A percentile compares a stretch with the other conserved stretches of the same genome.
phyloP scores from a whole-genome alignment of 2,113 vertebrate species.

The Protomyctophum bolini region DNA sequence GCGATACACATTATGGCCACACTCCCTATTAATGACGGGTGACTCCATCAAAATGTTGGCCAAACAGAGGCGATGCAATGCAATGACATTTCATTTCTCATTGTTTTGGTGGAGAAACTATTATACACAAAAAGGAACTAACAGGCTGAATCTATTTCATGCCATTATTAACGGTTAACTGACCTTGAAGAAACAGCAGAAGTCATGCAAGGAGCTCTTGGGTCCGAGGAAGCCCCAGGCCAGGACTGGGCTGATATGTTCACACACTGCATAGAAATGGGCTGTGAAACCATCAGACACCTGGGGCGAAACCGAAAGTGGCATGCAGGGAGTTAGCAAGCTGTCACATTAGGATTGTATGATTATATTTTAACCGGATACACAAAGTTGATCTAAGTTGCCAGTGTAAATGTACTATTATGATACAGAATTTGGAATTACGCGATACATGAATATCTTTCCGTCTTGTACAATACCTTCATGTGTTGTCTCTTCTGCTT shows the following conservation, averaged over 20 bases:
- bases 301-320: slow-evolving; percentile 61
- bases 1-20: too few relatives aligned
- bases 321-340: background rate
- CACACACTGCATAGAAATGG: slow-evolving; percentile 94
- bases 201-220: slow-evolving; percentile 89
- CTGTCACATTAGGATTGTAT: background rate
- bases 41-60: too few relatives aligned
- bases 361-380: background rate
- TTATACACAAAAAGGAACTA: too few relatives aligned
- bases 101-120: too few relatives aligned
- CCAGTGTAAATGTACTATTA: too few relatives aligned
- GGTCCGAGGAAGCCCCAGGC: slow-evolving; percentile 97
- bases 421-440: too few relatives aligned
- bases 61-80: too few relatives aligned
- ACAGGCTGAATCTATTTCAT: background rate
- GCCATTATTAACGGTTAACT: background rate
- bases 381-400: too few relatives aligned
- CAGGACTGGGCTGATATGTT: slow-evolving; percentile 93
- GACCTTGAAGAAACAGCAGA: slow-evolving; percentile 98
- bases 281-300: slow-evolving; percentile 93
- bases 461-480: slow-evolving; percentile 77
- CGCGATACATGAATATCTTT: background rate
- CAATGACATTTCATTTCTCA: too few relatives aligned
- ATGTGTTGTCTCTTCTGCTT: slow-evolving; percentile 95
- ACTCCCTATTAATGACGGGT: too few relatives aligned